phyloP scores from a whole-genome alignment of 2,113 vertebrate genomes.

The Corythornis vintsioides region DNA sequence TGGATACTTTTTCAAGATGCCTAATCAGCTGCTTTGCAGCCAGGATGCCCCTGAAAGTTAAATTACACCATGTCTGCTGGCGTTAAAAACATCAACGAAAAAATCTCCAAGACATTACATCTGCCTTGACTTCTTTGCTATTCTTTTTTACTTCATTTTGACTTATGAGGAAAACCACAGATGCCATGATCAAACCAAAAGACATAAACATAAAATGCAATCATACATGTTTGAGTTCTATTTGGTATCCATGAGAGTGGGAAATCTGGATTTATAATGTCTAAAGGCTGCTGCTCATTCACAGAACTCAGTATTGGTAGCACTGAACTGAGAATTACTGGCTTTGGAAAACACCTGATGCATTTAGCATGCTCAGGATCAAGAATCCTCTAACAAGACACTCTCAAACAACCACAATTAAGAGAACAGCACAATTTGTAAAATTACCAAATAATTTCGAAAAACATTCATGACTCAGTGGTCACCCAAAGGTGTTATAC shows the following conservation, averaged over 20 bases:
- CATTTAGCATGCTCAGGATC: neutral
- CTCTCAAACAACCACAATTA: neutral
- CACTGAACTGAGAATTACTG: neutral
- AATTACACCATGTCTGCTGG: conserved; percentile 47
- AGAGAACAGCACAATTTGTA: neutral
- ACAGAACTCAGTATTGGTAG: neutral
- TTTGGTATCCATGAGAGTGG: neutral
- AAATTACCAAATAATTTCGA: neutral
- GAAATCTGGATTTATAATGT: conserved; percentile 14
- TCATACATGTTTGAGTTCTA: neutral
- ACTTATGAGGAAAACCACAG: conserved; percentile 21
- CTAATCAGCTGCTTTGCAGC: conserved; percentile 23
- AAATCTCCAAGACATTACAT: conserved; percentile 11
- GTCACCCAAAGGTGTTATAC: neutral
- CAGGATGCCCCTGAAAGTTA: conserved; percentile 58
- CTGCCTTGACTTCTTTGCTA: conserved; percentile 28
- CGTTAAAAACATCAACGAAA: conserved; percentile 30
- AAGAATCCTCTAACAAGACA: neutral
- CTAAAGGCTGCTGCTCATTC: neutral
- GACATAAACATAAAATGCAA: conserved; percentile 11
- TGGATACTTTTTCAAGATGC: conserved; percentile 25
- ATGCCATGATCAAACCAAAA: conserved; percentile 20
- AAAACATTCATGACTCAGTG: neutral
- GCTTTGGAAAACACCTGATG: neutral
- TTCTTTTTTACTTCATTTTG: conserved; percentile 37